Conservation (phyloP, 2,888 invertebrate genomes). For the Drosophila bunnanda region DNA sequence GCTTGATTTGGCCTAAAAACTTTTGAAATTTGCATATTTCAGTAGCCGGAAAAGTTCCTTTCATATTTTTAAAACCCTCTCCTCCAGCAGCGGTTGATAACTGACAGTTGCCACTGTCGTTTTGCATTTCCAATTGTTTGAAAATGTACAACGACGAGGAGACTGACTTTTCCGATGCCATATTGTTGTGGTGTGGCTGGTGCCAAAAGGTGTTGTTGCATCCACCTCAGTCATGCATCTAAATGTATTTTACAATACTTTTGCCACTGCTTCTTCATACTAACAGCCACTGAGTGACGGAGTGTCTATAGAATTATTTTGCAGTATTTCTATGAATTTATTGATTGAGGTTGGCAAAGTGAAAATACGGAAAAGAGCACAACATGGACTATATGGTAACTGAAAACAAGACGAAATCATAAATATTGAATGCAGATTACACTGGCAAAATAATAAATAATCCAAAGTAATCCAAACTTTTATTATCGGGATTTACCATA, state of each 20-base stretch:
- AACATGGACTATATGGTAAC: neutral
- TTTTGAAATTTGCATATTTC: constrained; percentile 76
- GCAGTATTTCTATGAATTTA: constrained; percentile 57
- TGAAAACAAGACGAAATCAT: constrained; percentile 27
- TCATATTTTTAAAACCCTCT: constrained; percentile 40
- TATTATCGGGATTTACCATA: neutral
- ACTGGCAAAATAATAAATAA: constrained; percentile 3
- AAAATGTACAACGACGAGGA: constrained; percentile 18
- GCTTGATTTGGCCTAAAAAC: constrained; percentile 73
- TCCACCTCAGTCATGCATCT: constrained; percentile 34
- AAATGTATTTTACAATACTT: constrained; percentile 30
- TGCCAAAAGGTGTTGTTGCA: constrained; percentile 37
- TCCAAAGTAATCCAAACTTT: no score
- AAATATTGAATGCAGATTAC: constrained; percentile 18
- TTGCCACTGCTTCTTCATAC: constrained; percentile 20
- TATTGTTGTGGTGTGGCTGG: constrained; percentile 7
- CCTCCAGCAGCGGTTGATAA: constrained; percentile 4
- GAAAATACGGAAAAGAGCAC: constrained; percentile 33
- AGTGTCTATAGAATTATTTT: constrained; percentile 58
- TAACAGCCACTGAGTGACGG: constrained; percentile 10
- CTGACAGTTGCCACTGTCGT: constrained; percentile 40
- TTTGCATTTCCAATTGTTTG: constrained; percentile 50
- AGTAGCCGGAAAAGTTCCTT: constrained; percentile 49
- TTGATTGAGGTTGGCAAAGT: constrained; percentile 57
- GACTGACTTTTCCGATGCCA: constrained; percentile 15